A percentile compares a stretch with the other conserved stretches of the same genome.
These are phyloP conservation scores for Platichthys stellatus DNA, from an alignment of 2,113 vertebrate genomes.

Conservation along the genomic window DNA sequence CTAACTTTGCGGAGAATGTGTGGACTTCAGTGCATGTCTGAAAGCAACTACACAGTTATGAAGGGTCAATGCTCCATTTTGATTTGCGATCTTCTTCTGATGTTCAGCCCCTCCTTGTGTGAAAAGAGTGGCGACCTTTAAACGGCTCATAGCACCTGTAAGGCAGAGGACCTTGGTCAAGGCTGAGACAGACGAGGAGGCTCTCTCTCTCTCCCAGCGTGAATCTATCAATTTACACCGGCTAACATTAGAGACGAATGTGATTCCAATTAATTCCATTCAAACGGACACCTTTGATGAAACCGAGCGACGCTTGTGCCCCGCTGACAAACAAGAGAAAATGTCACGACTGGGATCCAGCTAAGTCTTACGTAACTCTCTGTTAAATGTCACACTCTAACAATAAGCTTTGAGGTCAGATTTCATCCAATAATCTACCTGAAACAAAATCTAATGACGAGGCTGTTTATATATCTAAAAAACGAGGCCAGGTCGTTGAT, in stretches of 20 bases:
- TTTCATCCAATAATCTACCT: constrained; percentile 25
- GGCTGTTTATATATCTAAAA: constrained; percentile 38
- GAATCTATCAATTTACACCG: constrained; percentile 26
- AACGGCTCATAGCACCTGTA: background rate
- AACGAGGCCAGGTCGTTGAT: constrained; percentile 43
- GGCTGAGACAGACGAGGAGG: background rate
- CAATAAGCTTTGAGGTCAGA: constrained; percentile 32
- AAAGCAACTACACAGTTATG: background rate
- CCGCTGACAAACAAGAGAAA: constrained; percentile 38
- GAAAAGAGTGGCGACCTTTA: background rate
- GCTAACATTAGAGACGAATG: constrained; percentile 8
- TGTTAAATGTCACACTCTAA: constrained; percentile 39
- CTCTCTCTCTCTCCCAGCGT: constrained; percentile 11
- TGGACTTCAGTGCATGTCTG: background rate
- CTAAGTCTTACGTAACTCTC: constrained; percentile 34
- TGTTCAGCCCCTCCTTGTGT: background rate
- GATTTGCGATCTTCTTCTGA: background rate
- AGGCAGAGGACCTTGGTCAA: constrained; percentile 19
- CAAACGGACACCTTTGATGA: constrained; percentile 30
- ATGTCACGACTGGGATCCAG: constrained; percentile 45
- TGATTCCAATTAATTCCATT: constrained; percentile 45
- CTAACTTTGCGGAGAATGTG: background rate
- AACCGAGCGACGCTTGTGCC: constrained; percentile 6
- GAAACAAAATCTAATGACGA: constrained; percentile 28
- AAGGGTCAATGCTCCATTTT: background rate